Evolutionary conservation across 2,888 invertebrate species (phyloP).

Genomic region (Hyppa rectilinea): DNA sequence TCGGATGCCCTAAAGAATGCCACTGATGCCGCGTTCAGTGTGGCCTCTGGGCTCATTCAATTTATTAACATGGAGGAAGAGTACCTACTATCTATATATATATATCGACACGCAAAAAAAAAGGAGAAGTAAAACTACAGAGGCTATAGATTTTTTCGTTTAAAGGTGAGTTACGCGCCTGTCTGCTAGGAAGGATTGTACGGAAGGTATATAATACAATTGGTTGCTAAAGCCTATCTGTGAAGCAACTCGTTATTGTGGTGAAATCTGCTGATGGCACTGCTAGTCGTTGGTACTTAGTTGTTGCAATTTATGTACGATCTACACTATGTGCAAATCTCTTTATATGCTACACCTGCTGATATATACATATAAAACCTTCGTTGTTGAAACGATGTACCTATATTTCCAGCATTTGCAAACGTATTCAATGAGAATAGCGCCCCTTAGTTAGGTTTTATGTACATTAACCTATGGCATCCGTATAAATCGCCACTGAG

Average conservation of each 20-base stretch:
- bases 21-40: too few species aligned
- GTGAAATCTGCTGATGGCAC: conserved; percentile 48
- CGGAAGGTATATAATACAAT: conserved; percentile 50
- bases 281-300: conserved; percentile 22
- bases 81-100: too few species aligned
- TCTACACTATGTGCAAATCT: conserved; percentile 29
- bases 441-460: conserved; percentile 55
- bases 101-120: too few species aligned
- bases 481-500: conserved; percentile 62
- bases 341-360: conserved; percentile 22
- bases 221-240: conserved; percentile 41
- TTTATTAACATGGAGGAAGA: too few species aligned
- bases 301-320: conserved; percentile 40
- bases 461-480: conserved; percentile 64
- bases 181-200: conserved; percentile 10
- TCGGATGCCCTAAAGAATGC: too few species aligned
- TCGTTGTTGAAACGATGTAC: conserved; percentile 30
- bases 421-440: conserved; percentile 41
- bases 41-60: too few species aligned
- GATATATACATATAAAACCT: conserved; percentile 31
- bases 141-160: conserved; percentile 48
- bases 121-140: conserved; percentile 47
- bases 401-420: conserved; percentile 52
- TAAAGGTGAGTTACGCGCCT: conserved; percentile 41
- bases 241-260: conserved; percentile 47